Conservation (phyloP, 2,888 invertebrate genomes). For the Shargacucullia verbasci region DNA sequence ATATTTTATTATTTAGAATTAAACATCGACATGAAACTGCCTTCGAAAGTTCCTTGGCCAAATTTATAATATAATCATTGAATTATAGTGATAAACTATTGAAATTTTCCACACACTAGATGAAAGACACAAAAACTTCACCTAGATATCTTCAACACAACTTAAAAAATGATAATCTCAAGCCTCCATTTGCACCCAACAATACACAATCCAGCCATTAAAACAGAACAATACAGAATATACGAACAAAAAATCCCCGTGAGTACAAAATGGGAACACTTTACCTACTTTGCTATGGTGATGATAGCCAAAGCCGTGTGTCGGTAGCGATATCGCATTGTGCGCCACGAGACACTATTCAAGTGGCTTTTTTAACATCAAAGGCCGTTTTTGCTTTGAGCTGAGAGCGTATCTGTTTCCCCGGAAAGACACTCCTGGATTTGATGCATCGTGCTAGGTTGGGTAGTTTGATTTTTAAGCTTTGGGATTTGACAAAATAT, state of each 20-base stretch:
- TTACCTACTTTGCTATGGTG: constrained; percentile 53
- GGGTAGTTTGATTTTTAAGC: neutral
- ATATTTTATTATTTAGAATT: neutral
- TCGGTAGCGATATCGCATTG: constrained; percentile 60
- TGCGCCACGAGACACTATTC: constrained; percentile 67
- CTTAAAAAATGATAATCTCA: constrained; percentile 24
- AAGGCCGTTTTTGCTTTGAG: constrained; percentile 72
- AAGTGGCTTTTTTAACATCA: constrained; percentile 80
- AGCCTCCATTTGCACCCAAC: constrained; percentile 33
- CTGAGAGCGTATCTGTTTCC: constrained; percentile 46
- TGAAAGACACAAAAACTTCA: too few relatives aligned
- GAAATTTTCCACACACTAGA: too few relatives aligned
- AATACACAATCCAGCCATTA: constrained; percentile 48
- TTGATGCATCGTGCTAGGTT: constrained; percentile 21
- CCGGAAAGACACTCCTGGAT: constrained; percentile 45
- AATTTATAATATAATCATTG: too few relatives aligned
- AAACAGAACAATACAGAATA: constrained; percentile 43
- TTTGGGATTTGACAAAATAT: too few relatives aligned
- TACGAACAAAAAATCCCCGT: constrained; percentile 39
- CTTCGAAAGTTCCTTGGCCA: too few relatives aligned
- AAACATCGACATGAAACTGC: neutral
- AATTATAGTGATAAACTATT: too few relatives aligned
- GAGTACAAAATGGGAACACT: constrained; percentile 54
- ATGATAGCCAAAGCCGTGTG: constrained; percentile 47
- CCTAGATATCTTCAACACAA: constrained; percentile 18